Evolutionary conservation across 2,797 vertebrate species (phyloP).

Genomic region (Pterois miles): DNA sequence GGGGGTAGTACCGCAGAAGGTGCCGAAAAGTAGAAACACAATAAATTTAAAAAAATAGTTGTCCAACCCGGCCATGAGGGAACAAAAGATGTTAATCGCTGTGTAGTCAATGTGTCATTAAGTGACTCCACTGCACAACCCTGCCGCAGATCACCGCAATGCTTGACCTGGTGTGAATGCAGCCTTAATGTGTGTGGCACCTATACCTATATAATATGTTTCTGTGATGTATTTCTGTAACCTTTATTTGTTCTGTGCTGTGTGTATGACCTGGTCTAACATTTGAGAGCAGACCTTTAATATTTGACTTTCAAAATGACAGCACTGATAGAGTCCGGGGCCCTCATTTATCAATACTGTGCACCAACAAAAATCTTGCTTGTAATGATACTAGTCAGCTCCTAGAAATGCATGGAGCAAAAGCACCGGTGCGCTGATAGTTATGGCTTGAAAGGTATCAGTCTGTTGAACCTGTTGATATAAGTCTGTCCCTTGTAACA

Average conservation of each 20-base stretch:
- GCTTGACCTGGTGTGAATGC: no score
- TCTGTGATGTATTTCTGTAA: conserved; percentile 48
- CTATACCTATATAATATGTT: conserved; percentile 19
- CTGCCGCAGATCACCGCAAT: no score
- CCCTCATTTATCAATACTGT: conserved; percentile 45
- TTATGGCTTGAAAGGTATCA: neutral
- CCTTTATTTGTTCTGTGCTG: conserved; percentile 34
- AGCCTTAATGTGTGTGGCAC: neutral
- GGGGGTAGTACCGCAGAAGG: no score
- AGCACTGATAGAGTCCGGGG: neutral
- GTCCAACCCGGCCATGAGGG: no score
- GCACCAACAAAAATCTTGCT: neutral
- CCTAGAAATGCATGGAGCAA: neutral
- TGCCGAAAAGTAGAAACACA: no score
- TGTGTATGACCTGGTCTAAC: conserved; percentile 20
- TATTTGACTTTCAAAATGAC: neutral
- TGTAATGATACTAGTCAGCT: neutral
- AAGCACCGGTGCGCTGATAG: neutral
- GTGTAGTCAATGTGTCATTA: no score
- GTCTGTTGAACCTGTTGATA: neutral
- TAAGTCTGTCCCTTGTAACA: neutral
- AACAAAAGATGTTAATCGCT: no score
- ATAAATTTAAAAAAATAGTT: no score
- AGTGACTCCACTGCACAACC: no score
- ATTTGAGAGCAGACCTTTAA: conserved; percentile 18